Percentiles rank a stretch among this genome's conserved stretches.
phyloP scores from a whole-genome alignment of 2,888 invertebrate species.

The Aromia moschata region DNA sequence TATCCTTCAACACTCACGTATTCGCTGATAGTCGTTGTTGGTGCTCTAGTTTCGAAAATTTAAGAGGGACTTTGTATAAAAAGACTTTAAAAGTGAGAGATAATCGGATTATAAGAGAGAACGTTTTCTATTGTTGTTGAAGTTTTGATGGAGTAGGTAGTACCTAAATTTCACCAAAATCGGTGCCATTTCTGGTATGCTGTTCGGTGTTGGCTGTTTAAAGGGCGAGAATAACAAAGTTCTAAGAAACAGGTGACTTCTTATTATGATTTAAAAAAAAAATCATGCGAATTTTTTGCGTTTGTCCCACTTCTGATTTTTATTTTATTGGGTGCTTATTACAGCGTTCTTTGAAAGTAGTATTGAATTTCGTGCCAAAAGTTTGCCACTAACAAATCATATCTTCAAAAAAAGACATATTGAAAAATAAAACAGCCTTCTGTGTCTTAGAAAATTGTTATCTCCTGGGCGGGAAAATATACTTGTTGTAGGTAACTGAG shows the following conservation, averaged over 20 bases:
- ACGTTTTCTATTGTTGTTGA: slow-evolving; percentile 29
- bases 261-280: not conserved
- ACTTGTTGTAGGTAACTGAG: slow-evolving; percentile 12
- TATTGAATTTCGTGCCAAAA: slow-evolving; percentile 9
- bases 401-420: not conserved
- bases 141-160: slow-evolving; percentile 27
- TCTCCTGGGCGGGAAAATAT: slow-evolving; percentile 11
- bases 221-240: slow-evolving; percentile 1
- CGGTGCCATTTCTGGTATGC: slow-evolving; percentile 29
- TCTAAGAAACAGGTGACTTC: slow-evolving; percentile 2
- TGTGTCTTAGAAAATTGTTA: slow-evolving; percentile 17
- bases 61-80: slow-evolving; percentile 23
- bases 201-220: slow-evolving; percentile 16
- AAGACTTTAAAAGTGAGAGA: slow-evolving; percentile 28
- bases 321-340: not conserved
- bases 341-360: not conserved
- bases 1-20: slow-evolving; percentile 4
- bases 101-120: slow-evolving; percentile 23
- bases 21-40: slow-evolving; percentile 4
- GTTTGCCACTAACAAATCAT: not conserved
- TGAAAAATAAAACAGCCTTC: not conserved
- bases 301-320: not conserved
- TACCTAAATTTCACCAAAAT: slow-evolving; percentile 26
- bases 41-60: slow-evolving; percentile 7
- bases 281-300: too few relatives aligned